Conservation (phyloP, 1,140 invertebrate genomes). For the Agrilus planipennis region DNA sequence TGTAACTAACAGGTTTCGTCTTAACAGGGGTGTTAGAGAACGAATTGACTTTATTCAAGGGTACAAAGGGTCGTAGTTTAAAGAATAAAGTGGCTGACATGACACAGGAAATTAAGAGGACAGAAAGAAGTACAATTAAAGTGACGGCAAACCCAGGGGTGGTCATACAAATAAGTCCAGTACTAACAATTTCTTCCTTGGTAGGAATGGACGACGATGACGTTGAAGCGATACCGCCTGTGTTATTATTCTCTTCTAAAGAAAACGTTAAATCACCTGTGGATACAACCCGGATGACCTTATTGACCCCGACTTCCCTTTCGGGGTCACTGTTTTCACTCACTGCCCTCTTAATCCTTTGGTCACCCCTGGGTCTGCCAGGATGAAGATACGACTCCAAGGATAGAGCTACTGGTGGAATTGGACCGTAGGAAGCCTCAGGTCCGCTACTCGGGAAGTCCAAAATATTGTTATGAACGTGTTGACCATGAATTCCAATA, state of each 20-base stretch:
- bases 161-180: conserved; percentile 79
- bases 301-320: conserved; percentile 70
- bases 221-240: conserved; percentile 36
- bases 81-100: conserved; percentile 75
- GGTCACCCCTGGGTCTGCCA: conserved; percentile 58
- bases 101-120: conserved; percentile 69
- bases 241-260: conserved; percentile 53
- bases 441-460: conserved; percentile 42
- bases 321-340: conserved; percentile 47
- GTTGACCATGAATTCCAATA: conserved; percentile 27
- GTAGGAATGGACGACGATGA: conserved; percentile 59
- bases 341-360: conserved; percentile 51
- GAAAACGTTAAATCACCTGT: conserved; percentile 75
- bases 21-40: conserved; percentile 13
- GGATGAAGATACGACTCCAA: conserved; percentile 52
- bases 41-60: conserved; percentile 36
- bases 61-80: conserved; percentile 54
- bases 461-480: conserved; percentile 32
- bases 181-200: conserved; percentile 35
- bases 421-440: conserved; percentile 56
- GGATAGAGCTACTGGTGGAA: conserved; percentile 43
- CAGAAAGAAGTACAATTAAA: conserved; percentile 63
- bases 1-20: conserved; percentile 30
- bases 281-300: conserved; percentile 73
- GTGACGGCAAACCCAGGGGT: conserved; percentile 79